Base-by-base conservation (phyloP, 2,797 vertebrate species). In the Microhierax caerulescens region DNA sequence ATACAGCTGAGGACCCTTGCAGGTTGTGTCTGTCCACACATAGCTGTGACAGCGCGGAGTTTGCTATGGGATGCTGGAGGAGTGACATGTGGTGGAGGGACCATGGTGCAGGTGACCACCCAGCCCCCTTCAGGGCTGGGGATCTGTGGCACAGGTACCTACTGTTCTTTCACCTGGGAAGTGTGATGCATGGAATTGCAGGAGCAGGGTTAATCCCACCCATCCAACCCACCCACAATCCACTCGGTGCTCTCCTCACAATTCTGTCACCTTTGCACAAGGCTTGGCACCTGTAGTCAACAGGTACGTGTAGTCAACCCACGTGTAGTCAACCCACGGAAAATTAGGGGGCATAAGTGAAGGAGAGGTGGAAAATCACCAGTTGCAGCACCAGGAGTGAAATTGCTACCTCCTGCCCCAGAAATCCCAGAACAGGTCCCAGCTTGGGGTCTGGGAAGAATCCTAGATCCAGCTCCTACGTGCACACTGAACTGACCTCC, bases 1-100 rank as follows among this genome's bases (percentile, higher is more conserved):
- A 30, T 0, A 11, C 37, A 45, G 47, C 70, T 70, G 32, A 0
- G 60, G 61, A 67, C 37, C 43, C 60, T n/a, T 12, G 21, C 43
- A 70, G 67, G 56, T 34, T 41, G 56, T 30, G 75, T 91, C 68
- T 80, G 48, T 32, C 39, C 79, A 30, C 1, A 13, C 6, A 1
- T 1, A 34, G 63, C 1, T 27, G 39, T 18, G 45, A 48, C 17
- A 22, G 63, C 0, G 2, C 6, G 27, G 41, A 45, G 70, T 5
- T 86, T 36, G 30, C 22, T 34, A 5, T 4, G 18, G 61, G 67
- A 30, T 15, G n/a, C 2, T 51, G 39, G 45, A 59, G 65, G 21
- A 64, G 19, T 18, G 28, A 48, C 56, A 24, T 45, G 45, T 10
- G 2, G 24, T 5, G 25, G 61, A 37, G 30, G 47, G n/a, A 73